These are phyloP conservation scores for Sitophilus oryzae DNA, from an alignment of 1,140 invertebrate genomes.

Conservation along the genomic window DNA sequence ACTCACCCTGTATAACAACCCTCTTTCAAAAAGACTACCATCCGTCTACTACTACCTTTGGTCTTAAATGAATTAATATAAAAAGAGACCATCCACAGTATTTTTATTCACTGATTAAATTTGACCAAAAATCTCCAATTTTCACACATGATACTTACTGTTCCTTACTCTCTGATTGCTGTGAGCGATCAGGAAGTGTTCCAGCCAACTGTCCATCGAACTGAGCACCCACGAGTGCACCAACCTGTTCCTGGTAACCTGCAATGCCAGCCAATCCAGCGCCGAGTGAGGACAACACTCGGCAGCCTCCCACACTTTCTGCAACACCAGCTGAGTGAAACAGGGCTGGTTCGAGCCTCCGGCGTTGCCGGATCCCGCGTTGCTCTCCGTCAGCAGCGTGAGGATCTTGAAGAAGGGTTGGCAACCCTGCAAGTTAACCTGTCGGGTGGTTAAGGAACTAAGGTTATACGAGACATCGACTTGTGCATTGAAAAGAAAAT, in stretches of 20 bases:
- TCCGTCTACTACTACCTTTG: no score
- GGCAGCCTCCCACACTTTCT: conserved; percentile 84
- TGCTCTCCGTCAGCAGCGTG: conserved; percentile 69
- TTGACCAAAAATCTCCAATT: neutral
- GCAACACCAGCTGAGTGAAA: conserved; percentile 82
- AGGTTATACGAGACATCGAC: conserved; percentile 1
- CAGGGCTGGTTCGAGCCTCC: conserved; percentile 74
- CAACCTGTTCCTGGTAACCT: conserved; percentile 78
- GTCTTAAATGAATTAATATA: no score
- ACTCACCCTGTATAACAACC: no score
- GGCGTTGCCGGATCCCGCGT: conserved; percentile 47
- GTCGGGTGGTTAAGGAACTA: conserved; percentile 18
- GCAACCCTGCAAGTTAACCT: conserved; percentile 52
- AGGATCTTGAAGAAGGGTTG: conserved; percentile 89
- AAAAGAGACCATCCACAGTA: no score
- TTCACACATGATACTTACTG: conserved; percentile 46
- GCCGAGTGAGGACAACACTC: conserved; percentile 85
- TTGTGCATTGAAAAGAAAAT: neutral
- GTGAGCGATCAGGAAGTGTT: conserved; percentile 81
- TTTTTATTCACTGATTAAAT: no score
- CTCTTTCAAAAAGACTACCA: no score
- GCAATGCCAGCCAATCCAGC: conserved; percentile 83
- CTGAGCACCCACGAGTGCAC: conserved; percentile 84
- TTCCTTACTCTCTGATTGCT: conserved; percentile 78
- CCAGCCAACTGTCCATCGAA: conserved; percentile 82